Percentiles rank a stretch among this genome's conserved stretches.
These are phyloP conservation scores for Drosophila lacteicornis DNA, from an alignment of 1,140 invertebrate species.

Conservation along the genomic window DNA sequence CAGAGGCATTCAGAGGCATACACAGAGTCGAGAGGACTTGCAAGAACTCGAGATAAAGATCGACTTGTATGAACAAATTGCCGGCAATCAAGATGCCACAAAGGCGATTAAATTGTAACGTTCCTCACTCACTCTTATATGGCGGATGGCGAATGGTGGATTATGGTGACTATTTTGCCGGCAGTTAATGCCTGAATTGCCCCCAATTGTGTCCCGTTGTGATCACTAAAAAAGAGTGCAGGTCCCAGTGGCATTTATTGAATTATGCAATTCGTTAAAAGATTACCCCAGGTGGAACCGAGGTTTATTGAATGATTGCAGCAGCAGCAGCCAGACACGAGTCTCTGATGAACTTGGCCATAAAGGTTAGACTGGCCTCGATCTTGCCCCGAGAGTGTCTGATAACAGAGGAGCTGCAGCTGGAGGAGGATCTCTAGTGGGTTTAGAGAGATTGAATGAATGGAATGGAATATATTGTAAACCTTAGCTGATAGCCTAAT, in stretches of 20 bases:
- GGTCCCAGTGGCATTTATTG: slow-evolving; percentile 63
- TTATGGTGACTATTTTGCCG: slow-evolving; percentile 19
- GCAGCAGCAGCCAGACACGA: not conserved
- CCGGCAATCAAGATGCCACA: slow-evolving; percentile 64
- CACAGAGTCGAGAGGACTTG: slow-evolving; percentile 43
- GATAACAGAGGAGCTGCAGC: slow-evolving; percentile 7
- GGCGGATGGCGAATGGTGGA: too few relatives aligned
- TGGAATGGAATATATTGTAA: not conserved
- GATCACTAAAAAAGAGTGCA: slow-evolving; percentile 2
- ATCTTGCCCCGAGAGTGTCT: slow-evolving; percentile 3
- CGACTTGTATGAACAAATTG: slow-evolving; percentile 80
- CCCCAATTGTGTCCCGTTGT: slow-evolving; percentile 60
- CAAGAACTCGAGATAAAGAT: slow-evolving; percentile 78
- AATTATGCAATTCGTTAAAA: slow-evolving; percentile 81
- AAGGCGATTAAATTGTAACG: slow-evolving; percentile 47
- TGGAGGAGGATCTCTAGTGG: not conserved
- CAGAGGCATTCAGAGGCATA: slow-evolving; percentile 20
- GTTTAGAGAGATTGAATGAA: slow-evolving; percentile 32
- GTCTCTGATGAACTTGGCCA: slow-evolving; percentile 39
- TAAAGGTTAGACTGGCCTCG: slow-evolving; percentile 30
- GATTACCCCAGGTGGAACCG: slow-evolving; percentile 58
- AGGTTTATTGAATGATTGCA: slow-evolving; percentile 77
- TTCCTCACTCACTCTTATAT: slow-evolving; percentile 35
- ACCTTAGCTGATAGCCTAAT: slow-evolving; percentile 5
- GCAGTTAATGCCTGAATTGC: slow-evolving; percentile 63